Evolutionary conservation across 2,797 vertebrate genomes (phyloP), one percentile per base, ranked within the genome.

Genomic region (Bovichtus variegatus): DNA sequence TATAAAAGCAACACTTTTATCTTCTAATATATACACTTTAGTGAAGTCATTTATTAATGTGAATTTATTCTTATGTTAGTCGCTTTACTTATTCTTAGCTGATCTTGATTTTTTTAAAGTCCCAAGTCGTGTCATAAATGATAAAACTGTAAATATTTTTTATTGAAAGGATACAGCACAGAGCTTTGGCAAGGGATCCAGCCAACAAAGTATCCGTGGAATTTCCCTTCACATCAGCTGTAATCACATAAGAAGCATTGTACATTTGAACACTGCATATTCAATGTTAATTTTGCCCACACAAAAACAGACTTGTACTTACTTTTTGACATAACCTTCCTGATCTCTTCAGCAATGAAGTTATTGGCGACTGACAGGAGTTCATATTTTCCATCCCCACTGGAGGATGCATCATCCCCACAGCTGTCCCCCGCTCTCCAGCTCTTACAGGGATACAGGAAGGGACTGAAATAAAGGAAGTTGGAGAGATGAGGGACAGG

Each of bases 381-480:
- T 81, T 99, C 98, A 0, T 99, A 99, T 91, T 99, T 99, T 58
- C 98, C 98, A 55, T 99, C 98, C 38, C 96, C 96, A 61, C 96
- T 97, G 47, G 95, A 94, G 0, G 95, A 91, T 1, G 93, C 93
- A 0, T 94, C 87, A 8, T 97, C 96, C 72, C 90, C 95, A 0
- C 88, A 76, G 21, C 89, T 83, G 84, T 97, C 96, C 7, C 92
- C 93, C 0, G 75, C 73, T 74, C 90, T 89, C 94, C 96, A 97
- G 0, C 87, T 91, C 84, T 97, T 98, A 67, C 90, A 95, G 65
- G 98, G 98, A 83, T 97, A 99, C 34, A 99, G 87, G 87, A 99
- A 98, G 75, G 97, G 96, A 84, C 98, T 99, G 80, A 71, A 85
- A 88, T 10, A 36, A 46, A 80, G 23, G 9, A 74, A 61, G 40